Evolutionary conservation across 53 echinoderm and acorn worm species (phyloP), one percentile per base, ranked within the genome.

Genomic region (Astropecten irregularis): DNA sequence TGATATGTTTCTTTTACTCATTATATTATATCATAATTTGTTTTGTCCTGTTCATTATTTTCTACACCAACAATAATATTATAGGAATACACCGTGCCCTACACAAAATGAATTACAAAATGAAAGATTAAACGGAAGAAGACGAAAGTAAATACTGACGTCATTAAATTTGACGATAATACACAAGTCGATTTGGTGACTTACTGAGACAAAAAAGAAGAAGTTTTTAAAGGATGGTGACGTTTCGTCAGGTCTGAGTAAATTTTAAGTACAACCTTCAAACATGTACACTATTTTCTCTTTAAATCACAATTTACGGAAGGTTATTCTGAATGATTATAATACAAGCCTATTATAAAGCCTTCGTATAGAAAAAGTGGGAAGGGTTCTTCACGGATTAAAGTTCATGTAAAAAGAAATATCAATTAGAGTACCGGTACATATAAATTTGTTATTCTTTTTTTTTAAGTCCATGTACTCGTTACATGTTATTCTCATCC

Each of bases 11-110:
- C 54, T 27, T 40, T 19, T 52, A 9, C 7, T 32, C 9, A 33
- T 79, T 79, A 79, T 60, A 60, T 60, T 77, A 77, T 42, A 19
- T 79, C n/a, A n/a, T n/a, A n/a, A n/a, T n/a, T n/a, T n/a, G n/a
- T n/a, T n/a, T n/a, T n/a, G n/a, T n/a, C n/a, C 61, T 60, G 42
- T 79, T 62, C 60, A 79, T 62, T 62, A 79, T 61, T 79, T 79
- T 79, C 79, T 49, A 79, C 79, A 79, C 79, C 79, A 30, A 60
- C 54, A 36, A 35, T n/a, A n/a, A n/a, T n/a, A n/a, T 37, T 42
- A 42, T 60, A 35, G 76, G 79, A 79, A 79, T 79, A 79, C 79
- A 79, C 27, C 9, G 40, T 79, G 79, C 79, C 62, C 74, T 56
- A 74, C 38, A 74, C 64, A 64, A 64, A 26, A 40, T 66, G 27